A percentile compares a stretch with the other conserved stretches of the same genome.
phyloP scores from a whole-genome alignment of 2,888 invertebrate species.

The Leptodirus hochenwartii region DNA sequence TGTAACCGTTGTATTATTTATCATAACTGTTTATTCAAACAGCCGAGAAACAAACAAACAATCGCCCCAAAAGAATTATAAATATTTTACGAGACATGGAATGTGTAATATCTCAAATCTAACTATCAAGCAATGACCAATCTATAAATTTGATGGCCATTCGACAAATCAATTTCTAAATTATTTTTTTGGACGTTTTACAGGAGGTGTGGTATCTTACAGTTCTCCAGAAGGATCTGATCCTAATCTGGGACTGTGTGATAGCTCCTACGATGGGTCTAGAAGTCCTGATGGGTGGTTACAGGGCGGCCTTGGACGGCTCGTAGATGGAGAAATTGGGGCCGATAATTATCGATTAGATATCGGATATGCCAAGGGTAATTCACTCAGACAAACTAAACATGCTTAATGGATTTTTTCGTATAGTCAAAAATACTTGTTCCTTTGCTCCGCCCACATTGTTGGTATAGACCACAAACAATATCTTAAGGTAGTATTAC shows the following conservation, averaged over 20 bases:
- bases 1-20: too few relatives aligned
- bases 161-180: too few relatives aligned
- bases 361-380: slow-evolving; percentile 40
- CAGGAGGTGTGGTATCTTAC: slow-evolving; percentile 38
- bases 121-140: too few relatives aligned
- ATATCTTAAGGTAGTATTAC: background rate
- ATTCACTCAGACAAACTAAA: slow-evolving; percentile 11
- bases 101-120: too few relatives aligned
- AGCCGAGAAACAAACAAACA: too few relatives aligned
- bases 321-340: slow-evolving; percentile 46
- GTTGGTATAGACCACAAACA: too few relatives aligned
- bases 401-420: slow-evolving; percentile 5
- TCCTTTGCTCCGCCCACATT: too few relatives aligned
- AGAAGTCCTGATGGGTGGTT: slow-evolving; percentile 26
- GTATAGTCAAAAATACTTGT: background rate
- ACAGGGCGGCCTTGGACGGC: slow-evolving; percentile 45
- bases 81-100: too few relatives aligned
- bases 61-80: too few relatives aligned
- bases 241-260: slow-evolving; percentile 31
- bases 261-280: slow-evolving; percentile 49
- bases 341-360: slow-evolving; percentile 41
- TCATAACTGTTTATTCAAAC: too few relatives aligned
- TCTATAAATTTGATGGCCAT: too few relatives aligned
- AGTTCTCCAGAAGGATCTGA: slow-evolving; percentile 33
- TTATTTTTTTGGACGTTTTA: too few relatives aligned